Conservation (phyloP, 2,888 invertebrate genomes). For the Melanostoma scalare region DNA sequence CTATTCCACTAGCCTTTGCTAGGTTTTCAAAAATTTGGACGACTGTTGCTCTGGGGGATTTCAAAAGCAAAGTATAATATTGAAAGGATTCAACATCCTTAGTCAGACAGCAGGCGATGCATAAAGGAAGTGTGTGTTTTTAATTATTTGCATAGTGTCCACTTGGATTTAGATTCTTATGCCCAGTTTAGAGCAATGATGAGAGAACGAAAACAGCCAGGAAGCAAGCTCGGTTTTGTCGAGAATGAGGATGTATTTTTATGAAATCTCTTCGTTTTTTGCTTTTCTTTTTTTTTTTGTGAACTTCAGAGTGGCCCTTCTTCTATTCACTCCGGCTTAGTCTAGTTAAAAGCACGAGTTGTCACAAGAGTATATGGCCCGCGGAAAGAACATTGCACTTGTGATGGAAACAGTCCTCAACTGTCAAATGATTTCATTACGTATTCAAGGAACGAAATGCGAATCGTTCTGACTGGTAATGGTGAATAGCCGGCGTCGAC, state of each 20-base stretch:
- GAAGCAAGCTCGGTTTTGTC: conserved; percentile 36
- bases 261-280: conserved; percentile 25
- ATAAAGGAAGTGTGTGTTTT: conserved; percentile 62
- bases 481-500: conserved; percentile 17
- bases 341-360: conserved; percentile 31
- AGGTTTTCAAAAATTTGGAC: conserved; percentile 2
- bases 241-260: conserved; percentile 15
- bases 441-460: conserved; percentile 57
- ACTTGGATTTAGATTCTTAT: conserved; percentile 54
- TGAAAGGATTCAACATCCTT: conserved; percentile 44
- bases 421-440: conserved; percentile 67
- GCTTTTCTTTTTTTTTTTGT: conserved; percentile 23
- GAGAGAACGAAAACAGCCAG: conserved; percentile 20
- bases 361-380: conserved; percentile 25
- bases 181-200: conserved; percentile 4
- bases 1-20: not conserved
- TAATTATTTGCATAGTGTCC: conserved; percentile 69
- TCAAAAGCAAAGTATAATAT: not conserved
- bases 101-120: conserved; percentile 27
- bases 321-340: conserved; percentile 37
- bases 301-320: conserved; percentile 12
- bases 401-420: conserved; percentile 36
- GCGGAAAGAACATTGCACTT: conserved; percentile 45
- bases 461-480: conserved; percentile 49
- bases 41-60: not conserved